These are phyloP conservation scores for Setipinna tenuifilis DNA, from an alignment of 2,797 vertebrate genomes.

Conservation along the genomic window DNA sequence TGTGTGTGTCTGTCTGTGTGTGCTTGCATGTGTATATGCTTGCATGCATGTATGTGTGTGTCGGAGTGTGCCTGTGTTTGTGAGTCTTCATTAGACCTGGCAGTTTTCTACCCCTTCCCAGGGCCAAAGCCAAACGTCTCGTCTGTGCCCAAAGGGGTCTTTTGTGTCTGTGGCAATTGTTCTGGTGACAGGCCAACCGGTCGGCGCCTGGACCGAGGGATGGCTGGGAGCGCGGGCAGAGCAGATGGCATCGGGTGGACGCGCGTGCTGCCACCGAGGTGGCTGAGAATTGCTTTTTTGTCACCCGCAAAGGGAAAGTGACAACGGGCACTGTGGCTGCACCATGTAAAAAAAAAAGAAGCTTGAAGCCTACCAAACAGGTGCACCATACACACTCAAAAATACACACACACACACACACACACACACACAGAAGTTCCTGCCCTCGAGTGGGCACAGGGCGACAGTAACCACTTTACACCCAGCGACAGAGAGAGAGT, in stretches of 20 bases:
- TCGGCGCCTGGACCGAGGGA: neutral
- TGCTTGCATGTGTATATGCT: too few relatives aligned
- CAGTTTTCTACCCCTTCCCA: neutral
- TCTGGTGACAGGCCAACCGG: neutral
- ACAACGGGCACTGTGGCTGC: neutral
- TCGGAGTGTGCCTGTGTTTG: too few relatives aligned
- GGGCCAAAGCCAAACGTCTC: neutral
- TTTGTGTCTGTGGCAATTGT: neutral
- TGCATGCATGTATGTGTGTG: too few relatives aligned
- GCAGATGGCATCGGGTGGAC: neutral
- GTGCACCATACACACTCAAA: neutral
- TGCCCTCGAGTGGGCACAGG: neutral
- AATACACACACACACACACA: conserved; percentile 16
- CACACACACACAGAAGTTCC: neutral
- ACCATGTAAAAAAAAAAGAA: neutral
- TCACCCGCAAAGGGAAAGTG: neutral
- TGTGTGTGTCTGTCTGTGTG: too few relatives aligned
- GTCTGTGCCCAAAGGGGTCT: neutral
- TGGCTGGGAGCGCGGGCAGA: neutral
- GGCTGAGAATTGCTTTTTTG: neutral
- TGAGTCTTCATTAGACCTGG: neutral
- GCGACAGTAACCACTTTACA: neutral
- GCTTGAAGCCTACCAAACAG: neutral
- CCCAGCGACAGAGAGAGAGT: neutral
- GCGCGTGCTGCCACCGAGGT: neutral